These are phyloP conservation scores for Cryptocheilus praepositus DNA, from an alignment of 2,888 invertebrate species.

Conservation along the genomic window DNA sequence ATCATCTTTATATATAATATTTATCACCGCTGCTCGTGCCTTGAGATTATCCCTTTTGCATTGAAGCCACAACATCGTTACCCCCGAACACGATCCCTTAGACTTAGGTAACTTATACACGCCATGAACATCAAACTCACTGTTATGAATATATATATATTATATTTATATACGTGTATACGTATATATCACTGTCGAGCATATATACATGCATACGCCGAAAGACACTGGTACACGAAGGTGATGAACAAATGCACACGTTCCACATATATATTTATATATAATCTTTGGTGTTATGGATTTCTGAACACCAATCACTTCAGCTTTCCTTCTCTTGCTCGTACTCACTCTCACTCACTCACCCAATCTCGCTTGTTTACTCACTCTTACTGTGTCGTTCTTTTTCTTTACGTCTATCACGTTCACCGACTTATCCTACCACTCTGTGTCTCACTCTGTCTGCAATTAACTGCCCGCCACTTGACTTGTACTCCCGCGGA, in stretches of 20 bases:
- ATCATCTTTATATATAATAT: too few species aligned
- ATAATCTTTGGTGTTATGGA: conserved; percentile 72
- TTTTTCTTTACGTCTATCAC: neutral
- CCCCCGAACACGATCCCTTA: conserved; percentile 5
- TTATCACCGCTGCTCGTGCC: conserved; percentile 22
- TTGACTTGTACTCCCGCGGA: neutral
- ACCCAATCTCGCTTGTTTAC: neutral
- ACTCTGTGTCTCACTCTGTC: conserved; percentile 7
- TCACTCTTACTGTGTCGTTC: conserved; percentile 2
- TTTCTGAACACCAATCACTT: conserved; percentile 64
- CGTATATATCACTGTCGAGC: neutral
- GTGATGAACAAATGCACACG: neutral
- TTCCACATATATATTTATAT: conserved; percentile 12
- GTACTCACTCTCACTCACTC: conserved; percentile 5
- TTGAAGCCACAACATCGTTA: conserved; percentile 20
- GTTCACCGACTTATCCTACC: neutral
- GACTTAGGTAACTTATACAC: conserved; percentile 13
- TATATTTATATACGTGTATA: conserved; percentile 3
- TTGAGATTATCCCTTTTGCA: conserved; percentile 25
- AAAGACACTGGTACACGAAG: neutral
- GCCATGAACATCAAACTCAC: too few species aligned
- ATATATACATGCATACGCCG: neutral
- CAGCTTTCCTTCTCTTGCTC: conserved; percentile 8
- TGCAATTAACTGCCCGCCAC: neutral
- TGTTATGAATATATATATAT: conserved; percentile 5